These are phyloP conservation scores for Pachymerium ferrugineum DNA, from an alignment of 2,888 invertebrate species.

Conservation along the genomic window DNA sequence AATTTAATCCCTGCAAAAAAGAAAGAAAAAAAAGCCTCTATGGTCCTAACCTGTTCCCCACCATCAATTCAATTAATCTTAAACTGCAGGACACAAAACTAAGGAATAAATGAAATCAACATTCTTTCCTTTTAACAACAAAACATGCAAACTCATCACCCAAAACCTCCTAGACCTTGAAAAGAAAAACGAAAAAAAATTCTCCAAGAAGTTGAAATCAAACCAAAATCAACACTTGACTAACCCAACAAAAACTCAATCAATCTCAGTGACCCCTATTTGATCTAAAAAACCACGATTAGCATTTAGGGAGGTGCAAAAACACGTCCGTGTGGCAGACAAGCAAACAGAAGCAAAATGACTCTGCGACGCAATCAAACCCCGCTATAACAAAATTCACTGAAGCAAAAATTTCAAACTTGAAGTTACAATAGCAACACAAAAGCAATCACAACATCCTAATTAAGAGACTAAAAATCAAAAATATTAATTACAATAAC, in stretches of 20 bases:
- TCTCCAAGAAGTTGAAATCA: no score
- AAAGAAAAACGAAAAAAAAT: neutral
- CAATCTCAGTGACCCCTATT: neutral
- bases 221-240: neutral
- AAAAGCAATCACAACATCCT: neutral
- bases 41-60: no score
- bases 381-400: no score
- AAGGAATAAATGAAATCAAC: neutral
- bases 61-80: no score
- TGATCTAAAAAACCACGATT: neutral
- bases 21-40: no score
- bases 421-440: no score
- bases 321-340: slow-evolving; percentile 10
- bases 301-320: neutral
- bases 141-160: neutral
- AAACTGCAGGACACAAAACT: no score
- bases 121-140: neutral
- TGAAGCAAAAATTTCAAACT: no score
- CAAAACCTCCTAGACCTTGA: neutral
- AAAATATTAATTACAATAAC: no score
- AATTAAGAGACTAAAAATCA: no score
- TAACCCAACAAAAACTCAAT: neutral
- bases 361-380: no score
- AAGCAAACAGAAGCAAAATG: neutral
- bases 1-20: no score